Percentiles rank a stretch among this genome's conserved stretches.
Evolutionary conservation across 2,113 vertebrate genomes (phyloP).

Genomic region (Glaucidium brasilianum): DNA sequence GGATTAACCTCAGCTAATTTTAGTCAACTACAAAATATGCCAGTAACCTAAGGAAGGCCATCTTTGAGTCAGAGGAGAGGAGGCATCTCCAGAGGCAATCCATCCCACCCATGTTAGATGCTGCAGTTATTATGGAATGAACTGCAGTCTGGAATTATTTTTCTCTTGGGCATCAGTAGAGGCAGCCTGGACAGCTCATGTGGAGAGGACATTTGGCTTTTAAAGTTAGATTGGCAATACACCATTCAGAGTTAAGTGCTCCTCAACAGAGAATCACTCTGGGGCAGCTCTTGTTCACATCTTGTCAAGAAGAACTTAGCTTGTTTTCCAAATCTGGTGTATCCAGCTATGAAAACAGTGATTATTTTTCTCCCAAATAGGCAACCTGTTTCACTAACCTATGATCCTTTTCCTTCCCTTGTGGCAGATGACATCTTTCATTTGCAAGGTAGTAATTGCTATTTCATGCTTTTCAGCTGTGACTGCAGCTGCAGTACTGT

Average conservation of each 20-base stretch:
- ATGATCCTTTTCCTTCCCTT: neutral
- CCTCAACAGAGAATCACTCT: neutral
- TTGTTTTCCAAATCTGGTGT: neutral
- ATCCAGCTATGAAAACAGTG: neutral
- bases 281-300: neutral
- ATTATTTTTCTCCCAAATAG: neutral
- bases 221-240: neutral
- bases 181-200: neutral
- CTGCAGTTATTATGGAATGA: neutral
- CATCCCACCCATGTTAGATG: neutral
- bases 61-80: neutral
- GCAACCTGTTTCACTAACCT: neutral
- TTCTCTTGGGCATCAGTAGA: neutral
- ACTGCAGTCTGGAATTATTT: neutral
- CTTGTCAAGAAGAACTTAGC: neutral
- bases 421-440: neutral
- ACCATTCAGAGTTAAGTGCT: neutral
- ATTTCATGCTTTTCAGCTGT: neutral
- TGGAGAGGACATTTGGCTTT: neutral
- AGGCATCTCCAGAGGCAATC: neutral
- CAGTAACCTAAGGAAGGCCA: neutral
- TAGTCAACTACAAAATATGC: neutral
- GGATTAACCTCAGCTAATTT: conserved; percentile 8
- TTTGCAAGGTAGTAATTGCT: neutral
- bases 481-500: neutral